Base-by-base conservation (phyloP, 2,888 invertebrate genomes). In the Matsumyia berberina region DNA sequence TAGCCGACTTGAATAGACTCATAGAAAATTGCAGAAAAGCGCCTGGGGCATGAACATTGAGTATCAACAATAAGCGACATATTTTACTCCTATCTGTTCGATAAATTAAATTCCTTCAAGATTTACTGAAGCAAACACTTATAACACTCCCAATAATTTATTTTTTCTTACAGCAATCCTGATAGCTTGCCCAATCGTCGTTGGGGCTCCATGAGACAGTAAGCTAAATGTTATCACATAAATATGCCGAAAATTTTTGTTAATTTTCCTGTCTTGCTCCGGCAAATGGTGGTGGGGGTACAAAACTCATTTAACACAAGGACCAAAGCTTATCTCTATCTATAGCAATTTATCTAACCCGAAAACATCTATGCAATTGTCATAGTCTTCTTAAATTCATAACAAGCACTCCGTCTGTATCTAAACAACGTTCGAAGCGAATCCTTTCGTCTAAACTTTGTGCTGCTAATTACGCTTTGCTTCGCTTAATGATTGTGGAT, bases 131-230 rank as follows among this genome's bases (percentile, higher is more conserved):
- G n/a, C 29, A 58, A 57, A 57, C 11, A 12, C 5, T 12, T 12
- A 12, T 58, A 76, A 66, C 33, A 3, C 35, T 44, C 35, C 37
- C 35, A 33, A 58, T 29, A 33, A 74, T 85, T 74, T 78, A 88
- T 89, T 86, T 88, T 92, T 92, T 86, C 88, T 92, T 92, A 70
- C 92, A 94, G 94, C 90, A 93, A 94, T 90, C 93, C 93, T 85
- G 94, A 94, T 89, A 93, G 92, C 88, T 91, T 94, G 87, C 92
- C 94, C 77, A 93, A 94, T 89, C 92, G 94, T 89, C 92, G 94
- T 92, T 94, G 94, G 94, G 94, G 94, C 87, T 94, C 94, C 80
- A 94, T 94, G 92, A 92, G 94, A 92, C 93, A 94, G 93, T 93
- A 92, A 93, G 93, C 88, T 79, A 87, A 86, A 86, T 42, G 0